Conservation (phyloP, 2,888 invertebrate genomes). For the Auanema freiburgensis region DNA sequence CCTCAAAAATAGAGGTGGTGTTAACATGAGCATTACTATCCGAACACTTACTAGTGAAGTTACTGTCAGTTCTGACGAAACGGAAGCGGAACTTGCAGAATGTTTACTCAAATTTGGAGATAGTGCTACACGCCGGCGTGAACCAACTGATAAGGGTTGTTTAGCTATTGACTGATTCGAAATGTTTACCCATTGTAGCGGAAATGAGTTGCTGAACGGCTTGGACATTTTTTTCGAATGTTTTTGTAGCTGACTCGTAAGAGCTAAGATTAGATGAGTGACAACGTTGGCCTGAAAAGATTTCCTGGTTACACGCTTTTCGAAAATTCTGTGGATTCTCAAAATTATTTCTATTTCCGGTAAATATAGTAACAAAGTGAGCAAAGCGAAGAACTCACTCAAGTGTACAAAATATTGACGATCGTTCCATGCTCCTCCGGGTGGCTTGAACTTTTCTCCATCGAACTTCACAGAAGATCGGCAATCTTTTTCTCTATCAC, state of each 20-base stretch:
- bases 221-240: slow-evolving; percentile 55
- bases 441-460: slow-evolving; percentile 51
- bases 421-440: slow-evolving; percentile 50
- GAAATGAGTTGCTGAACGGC: slow-evolving; percentile 54
- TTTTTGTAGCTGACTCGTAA: slow-evolving; percentile 54
- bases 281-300: slow-evolving; percentile 34
- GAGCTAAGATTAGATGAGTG: slow-evolving; percentile 28
- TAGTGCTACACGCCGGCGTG: background rate
- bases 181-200: slow-evolving; percentile 13
- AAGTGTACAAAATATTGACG: slow-evolving; percentile 40
- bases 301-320: background rate
- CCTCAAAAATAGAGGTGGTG: slow-evolving; percentile 14
- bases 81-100: slow-evolving; percentile 9
- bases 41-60: background rate
- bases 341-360: background rate
- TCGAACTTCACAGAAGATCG: slow-evolving; percentile 49
- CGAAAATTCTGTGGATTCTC: background rate
- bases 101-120: background rate
- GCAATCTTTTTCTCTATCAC: slow-evolving; percentile 27
- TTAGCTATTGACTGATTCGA: background rate
- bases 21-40: no score
- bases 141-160: slow-evolving; percentile 17
- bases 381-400: slow-evolving; percentile 21
- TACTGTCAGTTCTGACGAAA: slow-evolving; percentile 24
- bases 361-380: background rate